Conservation (phyloP, 2,797 vertebrate species). For the Microctenopoma steveboyesi region DNA sequence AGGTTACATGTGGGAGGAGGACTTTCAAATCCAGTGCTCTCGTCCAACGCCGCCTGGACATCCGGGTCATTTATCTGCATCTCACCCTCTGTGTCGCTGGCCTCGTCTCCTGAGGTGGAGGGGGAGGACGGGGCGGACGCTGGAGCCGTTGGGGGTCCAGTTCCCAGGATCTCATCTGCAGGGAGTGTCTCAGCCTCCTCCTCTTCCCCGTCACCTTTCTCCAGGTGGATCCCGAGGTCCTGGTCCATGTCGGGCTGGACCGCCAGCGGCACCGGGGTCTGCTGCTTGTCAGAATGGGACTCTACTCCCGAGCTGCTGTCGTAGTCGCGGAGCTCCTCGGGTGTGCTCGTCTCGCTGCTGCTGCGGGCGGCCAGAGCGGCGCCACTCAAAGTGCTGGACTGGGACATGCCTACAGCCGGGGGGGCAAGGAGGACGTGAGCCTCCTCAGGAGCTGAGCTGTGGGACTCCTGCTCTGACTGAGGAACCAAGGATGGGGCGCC, state of each 20-base stretch:
- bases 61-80: conserved; percentile 83
- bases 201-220: conserved; percentile 85
- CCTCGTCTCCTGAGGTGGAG: conserved; percentile 85
- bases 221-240: conserved; percentile 89
- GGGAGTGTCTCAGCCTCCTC: conserved; percentile 88
- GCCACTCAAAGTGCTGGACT: conserved; percentile 84
- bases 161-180: conserved; percentile 84
- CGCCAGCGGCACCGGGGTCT: conserved; percentile 76
- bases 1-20: conserved; percentile 69
- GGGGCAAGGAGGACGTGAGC: conserved; percentile 29
- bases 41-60: conserved; percentile 56
- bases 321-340: conserved; percentile 91
- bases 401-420: conserved; percentile 70
- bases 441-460: conserved; percentile 46
- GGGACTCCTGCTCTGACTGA: conserved; percentile 44
- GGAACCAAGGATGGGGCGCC: conserved; percentile 50
- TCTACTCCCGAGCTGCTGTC: conserved; percentile 92
- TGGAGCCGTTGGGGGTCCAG: conserved; percentile 84
- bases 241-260: conserved; percentile 83
- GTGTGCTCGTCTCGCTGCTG: conserved; percentile 91
- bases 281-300: conserved; percentile 86
- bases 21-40: conserved; percentile 75
- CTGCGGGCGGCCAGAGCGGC: conserved; percentile 85
- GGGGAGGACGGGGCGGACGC: conserved; percentile 83
- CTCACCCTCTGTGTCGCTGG: conserved; percentile 85